Base-by-base conservation (phyloP, 23 tunicate species). In the Styela clava region DNA sequence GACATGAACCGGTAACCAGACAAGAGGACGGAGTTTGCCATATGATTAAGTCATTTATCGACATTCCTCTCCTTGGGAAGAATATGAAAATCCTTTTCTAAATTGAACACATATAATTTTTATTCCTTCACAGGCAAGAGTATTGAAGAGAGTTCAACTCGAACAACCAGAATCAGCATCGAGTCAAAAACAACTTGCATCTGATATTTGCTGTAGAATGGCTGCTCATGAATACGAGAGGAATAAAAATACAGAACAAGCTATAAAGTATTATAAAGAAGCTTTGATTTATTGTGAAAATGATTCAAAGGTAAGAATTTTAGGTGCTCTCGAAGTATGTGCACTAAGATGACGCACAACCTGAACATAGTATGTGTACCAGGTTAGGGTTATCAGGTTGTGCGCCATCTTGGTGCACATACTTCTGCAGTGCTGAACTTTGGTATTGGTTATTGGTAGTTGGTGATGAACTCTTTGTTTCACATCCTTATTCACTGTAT, bases 121-220 rank as follows among this genome's bases (percentile, higher is more conserved):
- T n/a, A n/a, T n/a, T n/a, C n/a, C n/a, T 44, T 16, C 56, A 32
- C 83, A 91, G 97, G 90, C 97, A 5, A 82, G 86, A 2, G 92
- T 92, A 2, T 62, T 92, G 79, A 92, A 92, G 62, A 88, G 97
- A 21, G 86, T 79, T n/a, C 97, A 92, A 32, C 36, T 92, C 31
- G 97, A 92, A 36, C 91, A 87, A 61, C 91, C 91, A 2, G 92
- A 83, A 35, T 71, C 37, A 22, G 88, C 79, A 2, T 28, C 35
- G 0, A 69, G 69, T 21, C 86, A 92, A 80, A 87, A 87, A 65
- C 74, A 36, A n/a, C 81, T 80, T 35, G 88, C 92, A 7, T 87
- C 92, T 5, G 80, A 87, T 73, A 87, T 92, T 7, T 92, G 97
- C 67, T 74, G 79, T 52, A 78, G 73, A 36, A 37, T 92, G 86